A percentile compares a stretch with the other conserved stretches of the same genome.
Evolutionary conservation across 2,797 vertebrate genomes (phyloP).

Genomic region (Melopsittacus undulatus): DNA sequence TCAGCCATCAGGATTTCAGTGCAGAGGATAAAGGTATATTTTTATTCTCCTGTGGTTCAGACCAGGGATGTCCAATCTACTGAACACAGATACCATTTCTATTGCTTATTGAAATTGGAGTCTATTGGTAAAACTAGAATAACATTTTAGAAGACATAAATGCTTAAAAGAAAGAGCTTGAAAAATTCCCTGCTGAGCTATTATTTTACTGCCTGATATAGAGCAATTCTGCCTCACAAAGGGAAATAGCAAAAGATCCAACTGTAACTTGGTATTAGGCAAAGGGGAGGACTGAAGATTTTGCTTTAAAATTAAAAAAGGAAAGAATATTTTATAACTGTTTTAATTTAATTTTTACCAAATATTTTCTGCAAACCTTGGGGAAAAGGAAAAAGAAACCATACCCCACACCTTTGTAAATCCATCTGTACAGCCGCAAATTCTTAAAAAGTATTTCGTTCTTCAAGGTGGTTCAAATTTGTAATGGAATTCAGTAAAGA

Average conservation of each 20-base stretch:
- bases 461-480: neutral
- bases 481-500: neutral
- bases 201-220: neutral
- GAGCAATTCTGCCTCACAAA: neutral
- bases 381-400: neutral
- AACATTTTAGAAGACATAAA: constrained; percentile 11
- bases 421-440: neutral
- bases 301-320: neutral
- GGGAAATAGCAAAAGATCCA: neutral
- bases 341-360: neutral
- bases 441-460: neutral
- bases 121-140: neutral
- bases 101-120: neutral
- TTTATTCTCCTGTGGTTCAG: neutral
- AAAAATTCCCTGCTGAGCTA: constrained; percentile 6
- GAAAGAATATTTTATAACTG: neutral
- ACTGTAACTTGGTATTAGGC: neutral
- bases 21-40: neutral
- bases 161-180: neutral
- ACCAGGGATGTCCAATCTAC: neutral
- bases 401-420: neutral
- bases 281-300: neutral
- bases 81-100: neutral
- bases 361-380: neutral
- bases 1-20: neutral